Evolutionary conservation across 2,888 invertebrate species (phyloP), one percentile per base, ranked within the genome.

Genomic region (Eucriotettix oculatus): DNA sequence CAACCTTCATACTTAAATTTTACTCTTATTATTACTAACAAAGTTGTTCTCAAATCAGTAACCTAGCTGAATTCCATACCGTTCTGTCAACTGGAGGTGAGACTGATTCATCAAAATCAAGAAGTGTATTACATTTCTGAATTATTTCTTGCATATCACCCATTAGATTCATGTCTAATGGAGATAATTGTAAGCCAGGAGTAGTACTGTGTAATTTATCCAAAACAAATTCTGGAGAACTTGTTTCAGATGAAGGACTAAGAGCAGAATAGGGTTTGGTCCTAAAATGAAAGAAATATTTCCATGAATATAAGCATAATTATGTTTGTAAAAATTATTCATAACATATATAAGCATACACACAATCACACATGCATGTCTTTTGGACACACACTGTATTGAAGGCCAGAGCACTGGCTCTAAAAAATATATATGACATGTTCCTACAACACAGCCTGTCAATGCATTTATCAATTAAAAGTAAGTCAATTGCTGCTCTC

Each of bases 101-200:
- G 66, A 75, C 76, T 64, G 78, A 77, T 61, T 64, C 62, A 9
- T 52, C 64, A 42, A 72, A 73, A 17, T 64, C 63, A 12, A 61
- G 59, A 14, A 64, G 57, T 16, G 66, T 62, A 48, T 67, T 65
- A 16, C 75, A 69, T 29, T 71, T 71, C 52, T 73, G 68, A 62
- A 78, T 79, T 63, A 82, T 73, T 54, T 82, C 80, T 65, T 80
- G 78, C 68, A 83, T 75, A 72, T 87, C 88, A 65, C 82, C 81
- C 77, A 85, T 79, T 59, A 85, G 74, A 71, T 83, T 82, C 68
- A 84, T 79, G 67, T 79, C 75, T 58, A 76, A 67, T 9, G 72
- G 69, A 1, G 69, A 74, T 56, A 77, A 74, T 58, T 76, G 74
- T 59, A 78, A 41, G n/a, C 48, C 48, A 14, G 48, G 48, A 48